Evolutionary conservation across 2,888 invertebrate genomes (phyloP), one percentile per base, ranked within the genome.

Genomic region (Anticlea derivata): DNA sequence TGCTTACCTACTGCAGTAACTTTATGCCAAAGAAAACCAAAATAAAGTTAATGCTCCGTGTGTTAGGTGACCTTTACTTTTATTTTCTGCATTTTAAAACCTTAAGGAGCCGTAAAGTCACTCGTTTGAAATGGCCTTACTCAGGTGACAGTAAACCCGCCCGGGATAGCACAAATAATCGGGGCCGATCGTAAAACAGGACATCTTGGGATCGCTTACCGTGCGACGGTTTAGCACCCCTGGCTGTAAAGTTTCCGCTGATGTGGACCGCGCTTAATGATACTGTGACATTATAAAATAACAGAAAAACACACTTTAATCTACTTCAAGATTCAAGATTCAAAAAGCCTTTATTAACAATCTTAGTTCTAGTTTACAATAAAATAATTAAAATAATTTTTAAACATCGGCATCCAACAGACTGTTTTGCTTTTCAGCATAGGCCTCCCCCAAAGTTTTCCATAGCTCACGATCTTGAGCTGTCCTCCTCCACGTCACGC

Each of bases 121-220:
- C 47, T 49, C 74, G 72, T 75, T 73, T 63, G 65, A 65, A 83
- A 86, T 77, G 69, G 75, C 77, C 86, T 87, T 85, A 87, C 80
- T 85, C 86, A 87, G 88, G 85, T 83, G 83, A 75, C 84, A 70
- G 81, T 88, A 87, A 88, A 88, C 68, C 65, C 44, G 80, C 73
- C 78, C 61, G 55, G 76, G 75, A 75, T 69, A 46, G 59, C 46
- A 60, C 64, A 52, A 55, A 80, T 77, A 75, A 78, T 78, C 73
- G 74, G 63, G 70, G 63, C 59, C 66, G 76, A 63, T 86, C 86
- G 86, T 88, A 87, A 88, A 86, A 56, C 61, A 72, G 62, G 66
- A 73, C 75, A 77, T 75, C 76, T 69, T 56, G 58, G 75, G 73
- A 73, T 64, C 78, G 86, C 85, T 83, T 77, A 82, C 78, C 56